These are phyloP conservation scores for Chrosomus eos DNA, from an alignment of 2,797 vertebrate genomes.

Conservation along the genomic window DNA sequence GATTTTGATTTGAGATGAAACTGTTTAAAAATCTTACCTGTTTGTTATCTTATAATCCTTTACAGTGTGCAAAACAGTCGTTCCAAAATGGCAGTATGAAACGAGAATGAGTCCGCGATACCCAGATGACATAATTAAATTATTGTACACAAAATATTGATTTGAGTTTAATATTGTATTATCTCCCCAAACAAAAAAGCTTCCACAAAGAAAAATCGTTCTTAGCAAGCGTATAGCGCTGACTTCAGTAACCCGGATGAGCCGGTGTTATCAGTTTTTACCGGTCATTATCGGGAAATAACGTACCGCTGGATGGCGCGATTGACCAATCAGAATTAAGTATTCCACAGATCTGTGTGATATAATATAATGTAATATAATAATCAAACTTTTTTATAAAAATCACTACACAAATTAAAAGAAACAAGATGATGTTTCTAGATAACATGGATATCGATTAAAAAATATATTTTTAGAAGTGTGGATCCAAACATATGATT, in stretches of 20 bases:
- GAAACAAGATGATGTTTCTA: neutral
- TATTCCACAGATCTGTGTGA: neutral
- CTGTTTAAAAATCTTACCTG: neutral
- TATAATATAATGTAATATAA: neutral
- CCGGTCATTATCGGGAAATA: too few relatives aligned
- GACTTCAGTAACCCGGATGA: neutral
- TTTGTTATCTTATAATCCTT: neutral
- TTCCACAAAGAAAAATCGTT: too few relatives aligned
- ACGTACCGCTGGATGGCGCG: too few relatives aligned
- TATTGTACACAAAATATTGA: neutral
- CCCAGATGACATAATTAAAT: neutral
- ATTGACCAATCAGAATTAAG: too few relatives aligned
- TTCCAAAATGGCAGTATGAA: too few relatives aligned
- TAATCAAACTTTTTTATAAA: neutral
- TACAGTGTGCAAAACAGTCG: too few relatives aligned
- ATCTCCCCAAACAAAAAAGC: neutral
- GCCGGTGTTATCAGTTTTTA: too few relatives aligned
- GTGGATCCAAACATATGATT: constrained; percentile 32
- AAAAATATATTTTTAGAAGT: neutral
- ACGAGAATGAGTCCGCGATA: too few relatives aligned
- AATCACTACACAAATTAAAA: neutral
- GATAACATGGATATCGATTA: neutral
- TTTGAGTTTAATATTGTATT: neutral
- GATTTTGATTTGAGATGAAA: neutral
- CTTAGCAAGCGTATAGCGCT: neutral